Conservation (phyloP, 37 sponge, comb jelly and placozoan species). For the Cliona cf. orientalis region DNA sequence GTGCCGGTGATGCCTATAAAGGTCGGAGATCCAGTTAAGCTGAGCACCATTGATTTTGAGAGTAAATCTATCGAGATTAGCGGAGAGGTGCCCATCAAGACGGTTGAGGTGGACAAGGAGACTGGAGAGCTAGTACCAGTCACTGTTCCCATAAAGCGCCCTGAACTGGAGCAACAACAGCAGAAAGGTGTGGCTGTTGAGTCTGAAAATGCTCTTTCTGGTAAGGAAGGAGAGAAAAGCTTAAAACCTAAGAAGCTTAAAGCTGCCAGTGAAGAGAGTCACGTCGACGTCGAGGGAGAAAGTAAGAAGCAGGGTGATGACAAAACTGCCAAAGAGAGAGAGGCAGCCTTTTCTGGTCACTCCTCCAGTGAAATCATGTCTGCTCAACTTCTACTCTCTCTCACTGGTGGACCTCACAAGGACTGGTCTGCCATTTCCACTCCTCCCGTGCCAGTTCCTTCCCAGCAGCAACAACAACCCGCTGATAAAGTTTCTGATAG, state of each 20-base stretch:
- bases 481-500: neutral
- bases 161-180: neutral
- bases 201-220: neutral
- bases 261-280: neutral
- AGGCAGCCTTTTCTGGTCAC: conserved; percentile 5
- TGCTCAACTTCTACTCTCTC: conserved; percentile 54
- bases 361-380: conserved; percentile 65
- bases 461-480: neutral
- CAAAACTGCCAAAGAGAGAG: neutral
- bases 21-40: conserved; percentile 25
- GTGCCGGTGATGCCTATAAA: conserved; percentile 27
- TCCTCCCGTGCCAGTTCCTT: neutral
- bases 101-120: neutral
- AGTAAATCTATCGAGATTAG: conserved; percentile 53
- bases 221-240: neutral
- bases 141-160: neutral
- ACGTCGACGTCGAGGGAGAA: neutral
- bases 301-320: neutral
- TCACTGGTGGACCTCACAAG: conserved; percentile 22
- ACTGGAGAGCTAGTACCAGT: no score
- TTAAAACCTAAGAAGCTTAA: neutral
- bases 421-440: conserved; percentile 7
- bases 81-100: conserved; percentile 56
- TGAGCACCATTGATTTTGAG: conserved; percentile 34
- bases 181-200: neutral